Conservation (phyloP, 2,888 invertebrate species). For the Dryocosmus kuriphilus region DNA sequence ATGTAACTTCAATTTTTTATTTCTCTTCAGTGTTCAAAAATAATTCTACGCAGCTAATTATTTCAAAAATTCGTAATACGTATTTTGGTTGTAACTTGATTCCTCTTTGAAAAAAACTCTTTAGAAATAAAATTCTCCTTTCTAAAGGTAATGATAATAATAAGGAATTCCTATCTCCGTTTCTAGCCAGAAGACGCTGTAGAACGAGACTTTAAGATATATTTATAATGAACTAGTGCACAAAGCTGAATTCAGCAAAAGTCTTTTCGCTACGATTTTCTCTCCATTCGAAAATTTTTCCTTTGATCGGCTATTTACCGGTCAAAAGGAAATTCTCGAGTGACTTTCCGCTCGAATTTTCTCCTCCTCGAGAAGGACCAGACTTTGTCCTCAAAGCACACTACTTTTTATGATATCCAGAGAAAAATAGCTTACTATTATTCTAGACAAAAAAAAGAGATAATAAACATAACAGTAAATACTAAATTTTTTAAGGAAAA, state of each 20-base stretch:
- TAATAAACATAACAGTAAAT: too few species aligned
- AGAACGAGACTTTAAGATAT: neutral
- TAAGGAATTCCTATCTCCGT: conserved; percentile 14
- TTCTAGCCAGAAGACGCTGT: neutral
- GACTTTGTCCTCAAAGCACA: neutral
- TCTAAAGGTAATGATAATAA: neutral
- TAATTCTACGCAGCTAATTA: neutral
- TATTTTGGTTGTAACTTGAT: neutral
- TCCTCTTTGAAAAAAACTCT: neutral
- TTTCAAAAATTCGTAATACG: neutral
- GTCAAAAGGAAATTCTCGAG: conserved; percentile 35
- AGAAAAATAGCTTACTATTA: neutral
- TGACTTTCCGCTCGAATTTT: conserved; percentile 17
- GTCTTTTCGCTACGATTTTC: conserved; percentile 28
- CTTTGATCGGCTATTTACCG: conserved; percentile 35
- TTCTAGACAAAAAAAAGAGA: neutral
- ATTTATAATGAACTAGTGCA: conserved; percentile 36
- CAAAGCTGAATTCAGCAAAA: conserved; percentile 18
- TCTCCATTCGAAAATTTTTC: neutral
- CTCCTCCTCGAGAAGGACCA: neutral
- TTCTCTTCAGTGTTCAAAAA: neutral
- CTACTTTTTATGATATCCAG: neutral
- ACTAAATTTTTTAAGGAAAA: too few species aligned
- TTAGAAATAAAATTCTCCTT: neutral
- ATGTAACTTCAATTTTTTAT: neutral